Evolutionary conservation across 1,140 invertebrate genomes (phyloP).

Genomic region (Zophobas atratus): DNA sequence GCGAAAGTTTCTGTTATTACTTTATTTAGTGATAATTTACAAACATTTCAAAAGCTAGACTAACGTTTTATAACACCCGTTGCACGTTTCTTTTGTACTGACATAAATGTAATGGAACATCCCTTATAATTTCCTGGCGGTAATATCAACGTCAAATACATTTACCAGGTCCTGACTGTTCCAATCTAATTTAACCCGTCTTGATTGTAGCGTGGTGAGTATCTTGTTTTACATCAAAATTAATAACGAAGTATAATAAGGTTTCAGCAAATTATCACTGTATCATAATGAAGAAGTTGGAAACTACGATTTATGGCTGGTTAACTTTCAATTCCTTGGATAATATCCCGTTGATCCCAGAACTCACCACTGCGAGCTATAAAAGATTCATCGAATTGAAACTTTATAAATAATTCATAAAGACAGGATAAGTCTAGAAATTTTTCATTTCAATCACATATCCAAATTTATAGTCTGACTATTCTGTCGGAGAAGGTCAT

Average conservation of each 20-base stretch:
- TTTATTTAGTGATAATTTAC: no score
- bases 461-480: not conserved
- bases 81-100: no score
- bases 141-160: not conserved
- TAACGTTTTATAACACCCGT: no score
- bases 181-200: constrained; percentile 4
- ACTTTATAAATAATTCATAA: not conserved
- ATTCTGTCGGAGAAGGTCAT: not conserved
- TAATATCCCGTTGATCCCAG: not conserved
- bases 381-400: not conserved
- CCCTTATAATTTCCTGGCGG: not conserved
- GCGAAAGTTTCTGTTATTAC: no score
- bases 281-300: not conserved
- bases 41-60: no score
- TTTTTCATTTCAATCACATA: not conserved
- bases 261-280: not conserved
- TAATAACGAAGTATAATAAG: constrained; percentile 11
- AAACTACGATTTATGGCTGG: not conserved
- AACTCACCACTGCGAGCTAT: not conserved
- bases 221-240: constrained; percentile 3
- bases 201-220: not conserved
- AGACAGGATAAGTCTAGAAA: not conserved
- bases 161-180: not conserved
- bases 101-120: not conserved
- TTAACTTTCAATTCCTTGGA: constrained; percentile 6